Evolutionary conservation across 1,140 invertebrate species (phyloP), one percentile per base, ranked within the genome.

Genomic region (Drosophila virilis): DNA sequence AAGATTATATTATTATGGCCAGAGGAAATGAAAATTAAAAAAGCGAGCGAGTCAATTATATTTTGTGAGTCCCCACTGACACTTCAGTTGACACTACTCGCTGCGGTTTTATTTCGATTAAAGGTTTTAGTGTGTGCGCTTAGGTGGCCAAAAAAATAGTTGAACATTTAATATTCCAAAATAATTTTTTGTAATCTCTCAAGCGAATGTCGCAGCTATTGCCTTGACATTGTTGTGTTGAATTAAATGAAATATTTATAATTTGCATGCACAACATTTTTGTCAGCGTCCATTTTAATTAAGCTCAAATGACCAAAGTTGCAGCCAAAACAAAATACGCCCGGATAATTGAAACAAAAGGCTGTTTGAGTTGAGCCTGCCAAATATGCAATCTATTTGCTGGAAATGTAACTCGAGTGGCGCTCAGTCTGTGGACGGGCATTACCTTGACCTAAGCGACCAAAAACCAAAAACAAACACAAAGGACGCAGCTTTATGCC

Each of bases 11-110:
- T 70, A 55, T 65, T 60, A 66, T 69, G 61, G 59, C 58, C 35
- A 75, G 40, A 32, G 48, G 40, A 45, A 43, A 58, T 60, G 67
- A 61, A 80, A 80, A 80, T 80, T 80, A 77, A 81, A 77, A 59
- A 50, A 45, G 13, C 10, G 5, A 15, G 10, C 48, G 17, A 22
- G 1, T 10, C 7, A 38, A 13, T 33, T 58, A 32, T 8, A 35
- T 59, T 45, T 59, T 50, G 46, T 57, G 15, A 50, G 51, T 58
- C 61, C 46, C 66, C 80, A 80, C 80, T 80, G 72, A 80, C 72
- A 80, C 72, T 72, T 68, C 58, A 67, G 32, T 33, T 15, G 67
- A 33, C 51, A 55, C 43, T 64, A 38, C 13, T 37, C 50, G 48
- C 46, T 28, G 66, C 35, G 7, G 32, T 51, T 69, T 33, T 35